Evolutionary conservation across 2,797 vertebrate species (phyloP), one percentile per base, ranked within the genome.

Genomic region (Gouania willdenowi): DNA sequence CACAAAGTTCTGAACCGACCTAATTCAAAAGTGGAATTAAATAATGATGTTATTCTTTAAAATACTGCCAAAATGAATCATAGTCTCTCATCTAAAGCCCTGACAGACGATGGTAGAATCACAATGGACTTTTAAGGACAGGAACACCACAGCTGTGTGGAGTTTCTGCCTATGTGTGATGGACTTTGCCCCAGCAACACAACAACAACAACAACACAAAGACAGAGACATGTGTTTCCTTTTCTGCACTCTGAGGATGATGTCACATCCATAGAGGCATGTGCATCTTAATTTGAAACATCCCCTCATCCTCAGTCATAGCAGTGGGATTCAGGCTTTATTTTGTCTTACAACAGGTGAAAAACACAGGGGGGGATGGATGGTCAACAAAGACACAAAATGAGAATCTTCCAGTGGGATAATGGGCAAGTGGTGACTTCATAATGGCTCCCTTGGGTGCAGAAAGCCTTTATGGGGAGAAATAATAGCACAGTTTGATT

Each of bases 211-310:
- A 20, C 41, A 50, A 59, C 49, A 72, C 34, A 53, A 22, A 54
- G 31, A 64, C 13, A 10, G 8, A 43, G 53, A 68, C 82, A 84
- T 82, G 59, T 85, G 83, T 82, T 88, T 86, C 71, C 70, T 52
- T 53, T 87, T 85, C n/a, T 83, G 52, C 66, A 56, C 48, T 54
- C 47, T 43, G 21, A 35, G 45, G 62, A 78, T 87, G 81, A 88
- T 75, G 75, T 87, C 86, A 87, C 59, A 65, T 79, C 66, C 65
- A 71, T 52, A 71, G 38, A 69, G 63, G 67, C 84, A 82, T 79
- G 67, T 69, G 66, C 53, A 60, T 15, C 34, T 57, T 70, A 71
- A 84, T 73, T 69, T 59, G 47, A 78, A 84, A 81, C 68, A 82
- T 63, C 36, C 58, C 4, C 36, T 8, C 41, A 52, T 67, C 53